A percentile compares a stretch with the other conserved stretches of the same genome.
phyloP scores from a whole-genome alignment of 2,113 vertebrate species.

The Fulica atra region DNA sequence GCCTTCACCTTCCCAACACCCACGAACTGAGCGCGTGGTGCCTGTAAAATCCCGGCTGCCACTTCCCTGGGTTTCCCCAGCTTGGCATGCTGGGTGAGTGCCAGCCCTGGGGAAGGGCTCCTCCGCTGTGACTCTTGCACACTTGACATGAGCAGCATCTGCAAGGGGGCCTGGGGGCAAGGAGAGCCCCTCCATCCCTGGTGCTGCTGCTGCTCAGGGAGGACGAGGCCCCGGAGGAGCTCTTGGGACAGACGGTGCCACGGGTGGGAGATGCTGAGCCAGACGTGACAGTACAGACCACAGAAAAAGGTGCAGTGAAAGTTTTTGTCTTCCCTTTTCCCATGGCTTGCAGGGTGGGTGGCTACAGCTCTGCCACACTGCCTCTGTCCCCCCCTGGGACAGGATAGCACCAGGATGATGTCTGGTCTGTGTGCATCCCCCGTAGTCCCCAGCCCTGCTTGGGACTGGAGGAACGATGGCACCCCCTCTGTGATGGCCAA shows the following conservation, averaged over 20 bases:
- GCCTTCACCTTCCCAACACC: neutral
- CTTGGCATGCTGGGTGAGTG: fast-evolving
- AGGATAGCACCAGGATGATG: neutral
- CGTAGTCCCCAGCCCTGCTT: neutral
- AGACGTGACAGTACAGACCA: fast-evolving
- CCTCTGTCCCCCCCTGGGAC: neutral
- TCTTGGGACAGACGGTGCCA: neutral
- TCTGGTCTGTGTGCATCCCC: neutral
- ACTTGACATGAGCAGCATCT: fast-evolving
- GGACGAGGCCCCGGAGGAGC: fast-evolving
- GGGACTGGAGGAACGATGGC: neutral
- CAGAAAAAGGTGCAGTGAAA: neutral
- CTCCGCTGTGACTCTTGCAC: neutral
- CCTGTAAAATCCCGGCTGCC: neutral
- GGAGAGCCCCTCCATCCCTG: neutral
- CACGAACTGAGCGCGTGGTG: neutral
- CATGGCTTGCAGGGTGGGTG: neutral
- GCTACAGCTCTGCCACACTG: neutral
- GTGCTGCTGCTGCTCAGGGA: neutral
- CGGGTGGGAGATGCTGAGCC: fast-evolving
- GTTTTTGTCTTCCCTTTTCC: neutral
- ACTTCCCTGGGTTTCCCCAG: neutral
- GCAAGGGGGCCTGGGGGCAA: neutral
- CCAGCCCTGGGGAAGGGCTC: neutral
- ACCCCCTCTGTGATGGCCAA: fast-evolving